Base-by-base conservation (phyloP, 2,797 vertebrate species). In the Alcedo atthis region DNA sequence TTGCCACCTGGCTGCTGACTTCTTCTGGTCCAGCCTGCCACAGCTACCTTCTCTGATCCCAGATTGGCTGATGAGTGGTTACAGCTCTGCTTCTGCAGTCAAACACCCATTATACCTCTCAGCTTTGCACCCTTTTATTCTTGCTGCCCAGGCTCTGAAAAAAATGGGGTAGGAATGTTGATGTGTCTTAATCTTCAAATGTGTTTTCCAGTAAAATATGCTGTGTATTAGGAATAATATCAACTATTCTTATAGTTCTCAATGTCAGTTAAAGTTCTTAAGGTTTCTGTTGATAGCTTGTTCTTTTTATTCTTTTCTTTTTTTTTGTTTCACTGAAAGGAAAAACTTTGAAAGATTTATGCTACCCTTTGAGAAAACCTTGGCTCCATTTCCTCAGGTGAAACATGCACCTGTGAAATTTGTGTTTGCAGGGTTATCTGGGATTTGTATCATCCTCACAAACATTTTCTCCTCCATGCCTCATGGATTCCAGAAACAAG, bases 111-210 rank as follows among this genome's bases (percentile, higher is more conserved):
- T 32, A n/a, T 1, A 0, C 11, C 42, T 71, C 79, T 87, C 84
- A 90, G 71, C 66, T 92, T 71, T 81, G 30, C 51, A 75, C 35
- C 54, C 26, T 68, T 85, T 74, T 40, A 46, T 68, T 93, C 89
- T 64, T 81, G 48, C 17, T 87, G 28, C 28, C 22, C 0, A 0
- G 8, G 16, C 1, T 1, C 55, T 53, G 19, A 26, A 57, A 43
- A 43, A 79, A 79, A 46, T 13, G 11, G 7, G 26, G 10, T 17
- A 62, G 24, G 15, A 8, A 75, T 75, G 26, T 35, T 83, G 59
- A 37, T n/a, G 5, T 35, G 71, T 91, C 59, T 33, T 64, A 58
- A 73, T 25, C 33, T 54, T 66, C n/a, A 61, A 82, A 40, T 0
- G 1, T 71, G n/a, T 68, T 82, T 85, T 71, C 67, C 54, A 69